Evolutionary conservation across 2,797 vertebrate genomes (phyloP).

Genomic region (Enteromius mattozi): DNA sequence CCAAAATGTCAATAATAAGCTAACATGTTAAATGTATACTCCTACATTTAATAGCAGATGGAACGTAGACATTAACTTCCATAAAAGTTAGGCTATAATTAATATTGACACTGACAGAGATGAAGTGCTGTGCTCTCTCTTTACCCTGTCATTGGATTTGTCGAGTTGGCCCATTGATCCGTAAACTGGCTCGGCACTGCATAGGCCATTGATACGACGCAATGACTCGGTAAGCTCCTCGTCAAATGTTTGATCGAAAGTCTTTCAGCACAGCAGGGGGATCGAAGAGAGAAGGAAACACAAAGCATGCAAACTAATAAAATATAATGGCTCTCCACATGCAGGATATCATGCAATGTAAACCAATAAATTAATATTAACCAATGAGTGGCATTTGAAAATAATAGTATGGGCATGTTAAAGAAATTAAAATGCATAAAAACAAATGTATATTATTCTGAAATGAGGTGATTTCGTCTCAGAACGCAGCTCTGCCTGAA

Average conservation of each 20-base stretch:
- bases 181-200: conserved; percentile 76
- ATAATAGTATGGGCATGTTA: background rate
- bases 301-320: conserved; percentile 43
- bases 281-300: conserved; percentile 33
- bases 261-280: conserved; percentile 76
- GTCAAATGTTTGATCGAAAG: conserved; percentile 79
- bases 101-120: conserved; percentile 1
- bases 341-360: conserved; percentile 12
- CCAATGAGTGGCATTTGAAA: background rate
- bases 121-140: conserved; percentile 35
- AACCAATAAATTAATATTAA: background rate
- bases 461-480: background rate
- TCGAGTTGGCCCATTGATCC: conserved; percentile 83
- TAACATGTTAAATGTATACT: too few species aligned
- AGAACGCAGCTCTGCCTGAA: background rate
- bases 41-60: too few species aligned
- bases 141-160: conserved; percentile 83
- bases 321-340: conserved; percentile 22
- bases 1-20: background rate
- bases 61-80: background rate
- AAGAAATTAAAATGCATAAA: background rate
- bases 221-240: conserved; percentile 82
- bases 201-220: conserved; percentile 78
- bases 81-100: background rate
- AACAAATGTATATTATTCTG: background rate